Conservation (phyloP, 2,888 invertebrate species). For the Apoda limacodes region DNA sequence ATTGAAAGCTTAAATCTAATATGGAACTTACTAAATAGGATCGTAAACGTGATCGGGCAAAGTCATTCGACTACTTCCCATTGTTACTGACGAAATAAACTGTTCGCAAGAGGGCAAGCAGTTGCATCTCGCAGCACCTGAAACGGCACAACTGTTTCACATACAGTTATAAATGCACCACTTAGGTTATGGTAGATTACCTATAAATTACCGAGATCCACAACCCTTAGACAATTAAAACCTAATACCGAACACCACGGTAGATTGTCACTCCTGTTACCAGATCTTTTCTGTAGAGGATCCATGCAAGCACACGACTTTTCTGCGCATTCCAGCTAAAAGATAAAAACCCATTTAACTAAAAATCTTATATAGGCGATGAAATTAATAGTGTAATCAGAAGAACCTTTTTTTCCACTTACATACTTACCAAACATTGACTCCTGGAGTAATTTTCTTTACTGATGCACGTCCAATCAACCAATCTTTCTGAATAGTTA, state of each 20-base stretch:
- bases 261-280: conserved; percentile 11
- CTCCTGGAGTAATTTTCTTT: conserved; percentile 17
- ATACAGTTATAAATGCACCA: too few species aligned
- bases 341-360: too few species aligned
- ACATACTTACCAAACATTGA: conserved; percentile 20
- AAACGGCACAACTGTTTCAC: too few species aligned
- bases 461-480: conserved; percentile 17
- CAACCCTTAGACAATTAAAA: too few species aligned
- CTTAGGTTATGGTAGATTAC: too few species aligned
- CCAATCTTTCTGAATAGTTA: too few species aligned
- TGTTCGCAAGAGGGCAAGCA: conserved; percentile 42
- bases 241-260: too few species aligned
- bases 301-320: conserved; percentile 40
- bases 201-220: too few species aligned
- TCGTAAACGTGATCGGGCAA: conserved; percentile 28
- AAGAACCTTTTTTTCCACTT: too few species aligned
- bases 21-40: conserved; percentile 49
- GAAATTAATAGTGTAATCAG: background rate
- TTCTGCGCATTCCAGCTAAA: conserved; percentile 40
- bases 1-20: too few species aligned
- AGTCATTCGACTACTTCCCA: conserved; percentile 31
- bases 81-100: conserved; percentile 25
- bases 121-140: conserved; percentile 33
- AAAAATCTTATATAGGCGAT: background rate
- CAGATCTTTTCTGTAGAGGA: too few species aligned